These are phyloP conservation scores for Epizoanthus stellaris DNA, from an alignment of 92 coral and sea anemone species.

Conservation along the genomic window DNA sequence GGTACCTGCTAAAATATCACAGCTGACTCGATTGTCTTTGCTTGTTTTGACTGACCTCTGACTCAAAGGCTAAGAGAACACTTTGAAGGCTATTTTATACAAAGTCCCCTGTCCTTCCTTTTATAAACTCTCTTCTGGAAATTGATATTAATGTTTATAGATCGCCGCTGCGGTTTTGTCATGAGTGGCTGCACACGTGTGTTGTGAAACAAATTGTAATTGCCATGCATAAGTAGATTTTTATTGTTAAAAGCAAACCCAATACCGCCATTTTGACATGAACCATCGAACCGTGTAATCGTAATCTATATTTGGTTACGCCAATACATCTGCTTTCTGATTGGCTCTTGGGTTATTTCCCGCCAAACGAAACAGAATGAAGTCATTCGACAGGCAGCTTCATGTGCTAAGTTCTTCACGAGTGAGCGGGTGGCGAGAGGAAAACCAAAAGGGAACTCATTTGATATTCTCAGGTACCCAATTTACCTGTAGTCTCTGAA, in stretches of 20 bases:
- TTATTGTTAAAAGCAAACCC: not conserved
- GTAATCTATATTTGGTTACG: conserved; percentile 2
- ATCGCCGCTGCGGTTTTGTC: no score
- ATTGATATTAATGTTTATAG: not conserved
- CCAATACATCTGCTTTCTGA: not conserved
- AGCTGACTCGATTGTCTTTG: not conserved
- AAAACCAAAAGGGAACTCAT: conserved; percentile 12
- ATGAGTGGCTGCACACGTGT: not conserved
- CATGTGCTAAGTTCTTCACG: not conserved
- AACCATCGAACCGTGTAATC: not conserved
- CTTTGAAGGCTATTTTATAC: no score
- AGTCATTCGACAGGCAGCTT: conserved; percentile 45
- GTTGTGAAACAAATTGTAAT: not conserved
- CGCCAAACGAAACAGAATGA: conserved; percentile 34
- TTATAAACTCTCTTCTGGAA: not conserved
- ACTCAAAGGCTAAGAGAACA: not conserved
- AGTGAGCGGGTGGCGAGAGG: conserved; percentile 17
- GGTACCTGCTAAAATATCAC: conserved; percentile 20
- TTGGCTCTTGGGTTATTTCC: conserved; percentile 19
- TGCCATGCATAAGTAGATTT: conserved; percentile 6
- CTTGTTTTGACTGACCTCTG: conserved; percentile 4
- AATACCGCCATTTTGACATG: not conserved
- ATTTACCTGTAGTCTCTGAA: conserved; percentile 35
- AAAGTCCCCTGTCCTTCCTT: not conserved
- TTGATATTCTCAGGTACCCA: conserved; percentile 39